Evolutionary conservation across 2,797 vertebrate genomes (phyloP), one percentile per base, ranked within the genome.

Genomic region (Columba guinea): DNA sequence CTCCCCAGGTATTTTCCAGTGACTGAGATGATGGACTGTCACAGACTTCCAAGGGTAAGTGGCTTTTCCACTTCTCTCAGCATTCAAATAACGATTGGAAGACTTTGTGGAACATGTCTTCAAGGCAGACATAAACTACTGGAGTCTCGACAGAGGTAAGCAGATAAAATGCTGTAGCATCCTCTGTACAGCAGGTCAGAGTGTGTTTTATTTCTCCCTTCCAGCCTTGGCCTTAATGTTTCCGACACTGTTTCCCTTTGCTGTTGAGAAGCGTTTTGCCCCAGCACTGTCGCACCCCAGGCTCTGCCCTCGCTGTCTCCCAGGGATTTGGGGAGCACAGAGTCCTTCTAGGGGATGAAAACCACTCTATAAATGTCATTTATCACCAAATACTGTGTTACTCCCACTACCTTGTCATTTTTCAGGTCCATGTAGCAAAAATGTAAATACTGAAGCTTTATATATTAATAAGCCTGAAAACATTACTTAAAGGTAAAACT

Each of bases 401-500:
- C 48, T 84, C 89, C 84, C 86, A 83, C 87, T 82, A 88, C 75
- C 64, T 88, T 93, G 85, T 92, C 85, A 89, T 90, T 96, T 93
- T 93, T 73, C 85, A 79, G 71, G 85, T 80, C 89, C 34, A 1
- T 69, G 84, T 92, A 94, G 93, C 53, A 28, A 94, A 96, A 96
- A 95, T 89, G 87, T 96, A 97, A 96, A 97, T 96, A 96, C 87
- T 78, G 74, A 78, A 88, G 94, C 84, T 95, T 96, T 94, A 84
- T 92, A 62, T 92, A 93, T 96, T 97, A 96, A 95, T 95, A 86
- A 78, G 94, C 75, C 93, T 89, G 91, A 94, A 96, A 94, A 94
- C 89, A 35, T 93, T 95, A 95, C 95, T 96, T 96, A 91, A 95
- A 94, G 95, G 96, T 97, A 96, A 96, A 97, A 95, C 82, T 70